Base-by-base conservation (phyloP, 2,888 invertebrate species). In the Aelia acuminata region DNA sequence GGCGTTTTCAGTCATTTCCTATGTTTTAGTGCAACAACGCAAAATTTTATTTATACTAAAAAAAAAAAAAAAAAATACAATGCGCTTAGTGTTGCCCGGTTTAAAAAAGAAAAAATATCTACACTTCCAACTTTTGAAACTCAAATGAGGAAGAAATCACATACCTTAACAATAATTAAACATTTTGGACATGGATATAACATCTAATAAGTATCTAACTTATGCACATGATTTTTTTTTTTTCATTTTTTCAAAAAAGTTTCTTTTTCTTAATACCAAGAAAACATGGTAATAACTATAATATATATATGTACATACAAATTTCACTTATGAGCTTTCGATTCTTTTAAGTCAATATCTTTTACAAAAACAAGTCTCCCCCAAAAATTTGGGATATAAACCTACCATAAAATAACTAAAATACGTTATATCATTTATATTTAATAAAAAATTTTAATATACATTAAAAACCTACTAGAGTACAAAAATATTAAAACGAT, bases 401-500 rank as follows among this genome's bases (percentile, higher is more conserved):
- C 63, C 87, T 87, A 87, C 70, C 53, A 63, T 87, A 87, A 87
- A 70, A 87, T 63, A 87, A 85, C 85, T 85, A 85, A 87, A 87
- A 43, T 87, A 87, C 39, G 63, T 63, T 87, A 87, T 70, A 47
- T 87, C 75, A 87, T 84, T 80, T 87, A 80, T 80, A 84, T 80
- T 84, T 87, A 75, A 87, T 87, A 87, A 87, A 87, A 87, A 87
- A 87, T 48, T 70, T 88, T 75, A 86, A 80, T 86, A 87, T 63
- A 87, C 80, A 87, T 63, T 86, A 88, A 88, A 84, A 88, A 87
- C 86, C 53, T 87, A 86, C 88, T 87, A 87, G 87, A 86, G 88
- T 88, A 88, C 87, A 88, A 88, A 88, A 88, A 88, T 88, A 87
- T 87, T 88, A 87, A 88, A 88, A 87, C 88, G 75, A 88, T 88